Evolutionary conservation across 2,113 vertebrate genomes (phyloP).

Genomic region (Thryonomys swinderianus): DNA sequence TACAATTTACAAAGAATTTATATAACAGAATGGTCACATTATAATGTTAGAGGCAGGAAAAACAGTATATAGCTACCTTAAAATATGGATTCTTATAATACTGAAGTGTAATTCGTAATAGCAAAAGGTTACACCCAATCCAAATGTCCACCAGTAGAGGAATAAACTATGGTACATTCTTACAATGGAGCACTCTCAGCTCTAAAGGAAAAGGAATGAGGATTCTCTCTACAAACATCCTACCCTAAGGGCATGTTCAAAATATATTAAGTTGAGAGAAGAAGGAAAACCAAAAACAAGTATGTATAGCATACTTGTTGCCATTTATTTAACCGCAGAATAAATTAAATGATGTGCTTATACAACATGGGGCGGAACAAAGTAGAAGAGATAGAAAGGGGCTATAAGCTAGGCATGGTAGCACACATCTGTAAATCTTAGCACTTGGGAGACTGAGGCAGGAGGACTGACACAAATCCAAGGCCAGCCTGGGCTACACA

Average conservation of each 20-base stretch:
- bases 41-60: neutral
- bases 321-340: neutral
- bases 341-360: neutral
- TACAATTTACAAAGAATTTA: neutral
- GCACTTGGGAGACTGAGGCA: neutral
- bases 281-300: neutral
- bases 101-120: neutral
- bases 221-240: neutral
- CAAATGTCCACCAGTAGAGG: neutral
- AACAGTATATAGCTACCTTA: neutral
- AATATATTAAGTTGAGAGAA: neutral
- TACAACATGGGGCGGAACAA: neutral
- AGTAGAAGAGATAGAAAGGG: neutral
- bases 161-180: neutral
- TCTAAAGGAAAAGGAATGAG: neutral
- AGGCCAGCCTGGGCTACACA: neutral
- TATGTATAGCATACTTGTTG: neutral
- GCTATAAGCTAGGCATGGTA: neutral
- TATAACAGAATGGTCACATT: neutral
- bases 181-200: neutral
- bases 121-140: neutral
- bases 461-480: neutral
- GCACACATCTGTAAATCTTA: neutral
- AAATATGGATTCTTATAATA: neutral
- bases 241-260: neutral